These are phyloP conservation scores for Malurus alboscapulatus DNA, from an alignment of 2,113 vertebrate genomes.

Conservation along the genomic window DNA sequence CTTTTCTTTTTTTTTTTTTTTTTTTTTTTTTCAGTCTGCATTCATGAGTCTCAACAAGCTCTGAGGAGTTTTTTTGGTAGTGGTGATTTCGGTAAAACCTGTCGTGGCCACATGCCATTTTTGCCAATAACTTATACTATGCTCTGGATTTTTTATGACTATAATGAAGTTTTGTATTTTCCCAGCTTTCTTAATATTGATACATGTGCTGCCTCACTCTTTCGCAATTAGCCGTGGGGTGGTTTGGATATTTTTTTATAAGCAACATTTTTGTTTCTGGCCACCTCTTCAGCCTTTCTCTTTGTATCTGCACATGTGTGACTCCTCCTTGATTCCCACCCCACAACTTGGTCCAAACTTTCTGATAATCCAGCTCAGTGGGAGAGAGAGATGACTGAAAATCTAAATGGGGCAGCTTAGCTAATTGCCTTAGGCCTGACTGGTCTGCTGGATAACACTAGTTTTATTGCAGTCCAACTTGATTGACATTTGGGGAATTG, in stretches of 20 bases:
- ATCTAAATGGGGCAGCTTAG: neutral
- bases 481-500: slow-evolving; percentile 9
- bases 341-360: neutral
- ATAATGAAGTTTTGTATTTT: neutral
- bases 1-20: neutral
- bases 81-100: neutral
- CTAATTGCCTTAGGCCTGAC: slow-evolving; percentile 14
- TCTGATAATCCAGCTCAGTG: neutral
- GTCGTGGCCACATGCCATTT: neutral
- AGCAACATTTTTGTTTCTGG: neutral
- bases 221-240: neutral
- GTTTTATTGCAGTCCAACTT: neutral
- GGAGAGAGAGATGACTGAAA: neutral
- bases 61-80: neutral
- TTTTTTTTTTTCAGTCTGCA: neutral
- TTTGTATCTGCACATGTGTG: neutral
- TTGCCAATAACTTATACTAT: neutral
- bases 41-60: neutral
- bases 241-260: neutral
- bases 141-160: neutral
- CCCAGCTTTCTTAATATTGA: neutral
- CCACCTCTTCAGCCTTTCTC: neutral
- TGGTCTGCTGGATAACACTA: neutral
- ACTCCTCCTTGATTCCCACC: neutral
- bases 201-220: neutral